Percentiles rank a stretch among this genome's conserved stretches.
Conservation (phyloP, 2,797 vertebrate species). For the Rhadinocentrus ornatus region DNA sequence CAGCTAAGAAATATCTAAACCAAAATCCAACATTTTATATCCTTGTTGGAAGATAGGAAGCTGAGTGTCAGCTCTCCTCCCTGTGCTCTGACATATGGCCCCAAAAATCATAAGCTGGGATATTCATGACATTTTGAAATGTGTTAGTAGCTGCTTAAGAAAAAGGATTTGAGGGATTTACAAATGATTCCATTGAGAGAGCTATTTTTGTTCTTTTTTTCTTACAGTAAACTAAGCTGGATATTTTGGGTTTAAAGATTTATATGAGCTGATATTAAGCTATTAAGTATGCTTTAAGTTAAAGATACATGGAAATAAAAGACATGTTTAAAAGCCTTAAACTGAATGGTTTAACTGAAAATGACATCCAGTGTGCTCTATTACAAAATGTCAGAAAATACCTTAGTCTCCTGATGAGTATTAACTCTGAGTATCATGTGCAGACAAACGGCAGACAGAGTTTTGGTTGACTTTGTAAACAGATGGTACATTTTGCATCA, state of each 20-base stretch:
- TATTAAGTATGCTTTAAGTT: slow-evolving; percentile 40
- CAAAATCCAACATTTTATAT: slow-evolving; percentile 32
- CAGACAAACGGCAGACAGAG: slow-evolving; percentile 56
- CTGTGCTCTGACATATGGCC: slow-evolving; percentile 41
- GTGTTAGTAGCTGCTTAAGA: slow-evolving; percentile 69
- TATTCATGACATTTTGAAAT: slow-evolving; percentile 67
- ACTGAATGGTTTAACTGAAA: slow-evolving; percentile 36
- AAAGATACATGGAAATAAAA: slow-evolving; percentile 37
- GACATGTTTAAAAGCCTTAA: slow-evolving; percentile 23
- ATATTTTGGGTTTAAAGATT: slow-evolving; percentile 62
- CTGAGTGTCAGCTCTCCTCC: slow-evolving; percentile 61
- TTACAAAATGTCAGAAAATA: slow-evolving; percentile 46
- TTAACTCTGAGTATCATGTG: slow-evolving; percentile 21
- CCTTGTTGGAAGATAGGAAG: slow-evolving; percentile 46
- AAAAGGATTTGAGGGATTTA: slow-evolving; percentile 74
- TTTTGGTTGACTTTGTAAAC: slow-evolving; percentile 80
- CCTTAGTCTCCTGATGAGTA: slow-evolving; percentile 44
- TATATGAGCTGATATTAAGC: slow-evolving; percentile 49
- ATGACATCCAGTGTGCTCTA: slow-evolving; percentile 31
- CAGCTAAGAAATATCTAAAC: slow-evolving; percentile 49
- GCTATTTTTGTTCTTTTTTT: slow-evolving; percentile 57
- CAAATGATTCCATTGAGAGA: slow-evolving; percentile 61
- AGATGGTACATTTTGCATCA: slow-evolving; percentile 75
- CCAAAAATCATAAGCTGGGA: slow-evolving; percentile 61
- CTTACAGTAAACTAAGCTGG: slow-evolving; percentile 65